phyloP scores from a whole-genome alignment of 2,113 vertebrate genomes.

The Phalacrocorax carbo region DNA sequence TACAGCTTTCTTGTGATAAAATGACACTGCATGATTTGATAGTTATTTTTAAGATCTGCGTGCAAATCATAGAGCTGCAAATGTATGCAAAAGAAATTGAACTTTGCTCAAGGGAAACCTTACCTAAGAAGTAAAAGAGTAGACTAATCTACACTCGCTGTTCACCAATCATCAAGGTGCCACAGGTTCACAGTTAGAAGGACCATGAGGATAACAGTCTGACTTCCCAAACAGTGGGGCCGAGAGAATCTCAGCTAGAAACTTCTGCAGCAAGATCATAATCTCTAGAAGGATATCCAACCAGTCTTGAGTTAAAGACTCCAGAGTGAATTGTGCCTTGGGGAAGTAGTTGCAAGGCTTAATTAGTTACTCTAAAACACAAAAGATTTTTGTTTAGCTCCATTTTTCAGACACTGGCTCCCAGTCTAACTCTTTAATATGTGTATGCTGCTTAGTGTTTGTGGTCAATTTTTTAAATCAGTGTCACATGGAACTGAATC shows the following conservation, averaged over 20 bases:
- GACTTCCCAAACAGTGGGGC: not conserved
- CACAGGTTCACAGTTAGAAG: not conserved
- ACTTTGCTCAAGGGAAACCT: not conserved
- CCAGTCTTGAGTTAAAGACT: not conserved
- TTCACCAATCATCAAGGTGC: not conserved
- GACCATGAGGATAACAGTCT: not conserved
- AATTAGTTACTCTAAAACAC: not conserved
- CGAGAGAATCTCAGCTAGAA: not conserved
- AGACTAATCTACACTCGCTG: not conserved
- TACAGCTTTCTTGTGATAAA: not conserved
- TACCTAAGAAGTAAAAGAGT: not conserved
- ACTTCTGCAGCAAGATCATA: not conserved
- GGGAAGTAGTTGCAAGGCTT: not conserved
- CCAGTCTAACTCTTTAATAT: not conserved
- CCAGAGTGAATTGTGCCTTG: not conserved
- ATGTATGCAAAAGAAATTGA: not conserved
- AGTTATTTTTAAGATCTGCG: not conserved
- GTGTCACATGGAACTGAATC: not conserved
- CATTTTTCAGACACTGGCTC: not conserved
- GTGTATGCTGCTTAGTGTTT: not conserved
- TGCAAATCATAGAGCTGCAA: not conserved
- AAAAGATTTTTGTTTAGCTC: not conserved
- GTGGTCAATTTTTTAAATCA: not conserved
- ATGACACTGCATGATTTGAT: not conserved
- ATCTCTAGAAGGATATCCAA: not conserved